Conservation (phyloP, 2,888 invertebrate species). For the Spialia ferax region DNA sequence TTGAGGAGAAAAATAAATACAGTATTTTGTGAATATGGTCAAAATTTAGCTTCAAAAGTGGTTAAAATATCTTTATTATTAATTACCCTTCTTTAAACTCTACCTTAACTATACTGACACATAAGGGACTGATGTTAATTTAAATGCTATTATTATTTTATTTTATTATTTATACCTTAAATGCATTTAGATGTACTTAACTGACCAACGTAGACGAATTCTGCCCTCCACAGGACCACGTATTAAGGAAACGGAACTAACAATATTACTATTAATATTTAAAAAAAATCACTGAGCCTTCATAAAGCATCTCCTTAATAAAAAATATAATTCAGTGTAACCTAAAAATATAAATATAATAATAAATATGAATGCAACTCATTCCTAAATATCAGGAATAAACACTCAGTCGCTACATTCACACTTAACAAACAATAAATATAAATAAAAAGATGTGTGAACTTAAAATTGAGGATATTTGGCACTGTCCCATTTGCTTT, state of each 20-base stretch:
- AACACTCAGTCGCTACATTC: constrained; percentile 85
- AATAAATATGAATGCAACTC: constrained; percentile 85
- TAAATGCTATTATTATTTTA: constrained; percentile 26
- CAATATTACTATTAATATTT: constrained; percentile 42
- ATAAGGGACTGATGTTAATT: constrained; percentile 44
- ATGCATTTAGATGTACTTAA: constrained; percentile 47
- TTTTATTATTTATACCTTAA: constrained; percentile 43
- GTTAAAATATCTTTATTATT: constrained; percentile 33
- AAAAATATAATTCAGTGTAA: constrained; percentile 74
- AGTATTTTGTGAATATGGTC: constrained; percentile 41
- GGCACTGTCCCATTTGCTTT: constrained; percentile 80
- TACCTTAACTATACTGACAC: constrained; percentile 48
- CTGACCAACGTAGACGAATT: constrained; percentile 10
- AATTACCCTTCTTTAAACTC: constrained; percentile 35
- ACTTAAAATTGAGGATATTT: constrained; percentile 83
- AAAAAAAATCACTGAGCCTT: constrained; percentile 82
- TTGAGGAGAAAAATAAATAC: constrained; percentile 36
- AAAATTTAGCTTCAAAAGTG: constrained; percentile 36
- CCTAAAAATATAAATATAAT: constrained; percentile 81
- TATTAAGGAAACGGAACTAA: constrained; percentile 47
- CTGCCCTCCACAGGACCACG: constrained; percentile 35
- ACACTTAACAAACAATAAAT: constrained; percentile 75
- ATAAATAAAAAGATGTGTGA: constrained; percentile 76
- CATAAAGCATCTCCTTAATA: constrained; percentile 72
- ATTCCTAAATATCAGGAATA: constrained; percentile 87